These are phyloP conservation scores for Lycodopsis pacificus DNA, from an alignment of 2,797 vertebrate species.

Conservation along the genomic window DNA sequence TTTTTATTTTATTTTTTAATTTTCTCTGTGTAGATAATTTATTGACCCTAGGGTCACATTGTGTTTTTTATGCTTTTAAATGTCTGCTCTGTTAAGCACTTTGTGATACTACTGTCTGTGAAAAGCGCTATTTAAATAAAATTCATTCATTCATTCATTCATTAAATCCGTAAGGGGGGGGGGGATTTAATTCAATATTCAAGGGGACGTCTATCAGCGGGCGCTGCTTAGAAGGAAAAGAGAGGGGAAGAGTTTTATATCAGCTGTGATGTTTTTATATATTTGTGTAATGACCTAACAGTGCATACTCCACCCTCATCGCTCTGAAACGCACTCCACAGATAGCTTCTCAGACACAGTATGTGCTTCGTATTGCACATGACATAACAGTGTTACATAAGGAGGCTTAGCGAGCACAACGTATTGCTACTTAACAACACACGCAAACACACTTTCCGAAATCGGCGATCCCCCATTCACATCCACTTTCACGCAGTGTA, in stretches of 20 bases:
- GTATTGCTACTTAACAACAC: background rate
- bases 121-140: no score
- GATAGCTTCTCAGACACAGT: background rate
- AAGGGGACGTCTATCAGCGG: conserved; percentile 40
- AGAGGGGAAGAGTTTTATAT: conserved; percentile 18
- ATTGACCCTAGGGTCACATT: no score
- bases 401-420: background rate
- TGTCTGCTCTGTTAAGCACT: no score
- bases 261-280: conserved; percentile 19
- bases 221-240: conserved; percentile 13
- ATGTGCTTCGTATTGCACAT: background rate
- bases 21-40: no score
- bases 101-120: no score
- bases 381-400: background rate
- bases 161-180: conserved; percentile 51
- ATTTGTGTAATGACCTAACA: conserved; percentile 11
- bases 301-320: background rate
- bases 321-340: background rate
- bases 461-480: no score
- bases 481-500: no score
- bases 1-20: no score
- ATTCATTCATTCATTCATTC: no score
- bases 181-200: conserved; percentile 65
- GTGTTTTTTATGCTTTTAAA: no score
- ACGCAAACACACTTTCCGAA: background rate